Evolutionary conservation across 2,113 vertebrate genomes (phyloP).

Genomic region (Rhinoderma darwinii): DNA sequence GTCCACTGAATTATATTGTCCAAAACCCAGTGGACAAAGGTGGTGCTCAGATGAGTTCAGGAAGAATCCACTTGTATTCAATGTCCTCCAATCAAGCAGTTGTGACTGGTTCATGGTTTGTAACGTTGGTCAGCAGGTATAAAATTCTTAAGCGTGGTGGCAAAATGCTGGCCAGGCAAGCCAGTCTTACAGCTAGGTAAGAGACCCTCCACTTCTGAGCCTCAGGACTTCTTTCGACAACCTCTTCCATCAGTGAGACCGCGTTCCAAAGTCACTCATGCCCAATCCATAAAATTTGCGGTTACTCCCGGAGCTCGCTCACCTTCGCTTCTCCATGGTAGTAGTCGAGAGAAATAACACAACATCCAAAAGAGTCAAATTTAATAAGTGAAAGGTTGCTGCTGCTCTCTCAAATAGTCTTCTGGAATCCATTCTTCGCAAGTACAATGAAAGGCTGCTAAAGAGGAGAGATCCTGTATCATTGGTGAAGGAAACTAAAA

Average conservation of each 20-base stretch:
- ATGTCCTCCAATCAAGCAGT: slow-evolving; percentile 76
- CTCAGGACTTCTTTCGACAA: slow-evolving; percentile 67
- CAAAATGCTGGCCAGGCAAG: slow-evolving; percentile 61
- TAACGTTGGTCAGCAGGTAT: slow-evolving; percentile 13
- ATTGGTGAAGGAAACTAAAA: slow-evolving; percentile 65
- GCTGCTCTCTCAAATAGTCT: slow-evolving; percentile 70
- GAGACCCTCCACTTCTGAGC: slow-evolving; percentile 65
- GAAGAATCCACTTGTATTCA: slow-evolving; percentile 83
- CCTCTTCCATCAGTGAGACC: slow-evolving; percentile 67
- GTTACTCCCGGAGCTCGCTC: slow-evolving; percentile 67
- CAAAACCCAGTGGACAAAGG: slow-evolving; percentile 94
- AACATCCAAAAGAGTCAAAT: slow-evolving; percentile 56
- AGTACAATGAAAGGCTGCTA: slow-evolving; percentile 74
- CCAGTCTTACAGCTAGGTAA: slow-evolving; percentile 67
- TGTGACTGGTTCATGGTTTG: slow-evolving; percentile 91
- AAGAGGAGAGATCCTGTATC: slow-evolving; percentile 66
- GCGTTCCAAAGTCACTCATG: slow-evolving; percentile 69
- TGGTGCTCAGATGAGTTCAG: slow-evolving; percentile 80
- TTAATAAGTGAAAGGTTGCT: slow-evolving; percentile 71
- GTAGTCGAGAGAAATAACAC: slow-evolving; percentile 61
- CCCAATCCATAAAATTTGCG: slow-evolving; percentile 71
- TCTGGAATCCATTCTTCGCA: slow-evolving; percentile 70
- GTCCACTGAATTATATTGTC: slow-evolving; percentile 83
- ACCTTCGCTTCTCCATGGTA: slow-evolving; percentile 67
- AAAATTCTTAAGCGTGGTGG: slow-evolving; percentile 64